phyloP scores from a whole-genome alignment of 2,113 vertebrate genomes.

The Paratilapia polleni region DNA sequence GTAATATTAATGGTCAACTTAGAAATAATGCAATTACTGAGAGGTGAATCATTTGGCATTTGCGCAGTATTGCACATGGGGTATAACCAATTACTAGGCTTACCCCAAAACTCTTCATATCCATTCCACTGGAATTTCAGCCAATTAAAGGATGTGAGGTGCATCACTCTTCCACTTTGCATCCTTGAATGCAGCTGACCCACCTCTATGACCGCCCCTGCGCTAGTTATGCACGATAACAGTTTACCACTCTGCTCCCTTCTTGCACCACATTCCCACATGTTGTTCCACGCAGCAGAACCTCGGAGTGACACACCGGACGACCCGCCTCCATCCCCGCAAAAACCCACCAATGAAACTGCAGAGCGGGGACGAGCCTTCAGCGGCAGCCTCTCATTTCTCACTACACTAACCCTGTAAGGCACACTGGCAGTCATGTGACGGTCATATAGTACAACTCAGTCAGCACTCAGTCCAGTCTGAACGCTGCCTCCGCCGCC shows the following conservation, averaged over 20 bases:
- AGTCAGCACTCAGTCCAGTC: conserved; percentile 58
- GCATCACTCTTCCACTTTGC: neutral
- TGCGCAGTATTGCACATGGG: neutral
- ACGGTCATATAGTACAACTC: conserved; percentile 79
- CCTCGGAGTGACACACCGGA: conserved; percentile 55
- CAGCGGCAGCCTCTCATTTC: conserved; percentile 82
- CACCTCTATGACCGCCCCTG: neutral
- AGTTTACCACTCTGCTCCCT: neutral
- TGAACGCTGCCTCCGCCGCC: conserved; percentile 66
- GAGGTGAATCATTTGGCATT: neutral
- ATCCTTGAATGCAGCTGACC: neutral
- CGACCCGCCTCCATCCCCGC: conserved; percentile 67
- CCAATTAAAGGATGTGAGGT: neutral
- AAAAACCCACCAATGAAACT: conserved; percentile 79
- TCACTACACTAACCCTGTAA: conserved; percentile 54
- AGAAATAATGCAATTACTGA: neutral
- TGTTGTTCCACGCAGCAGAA: conserved; percentile 52
- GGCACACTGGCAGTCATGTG: conserved; percentile 74
- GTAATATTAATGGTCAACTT: neutral
- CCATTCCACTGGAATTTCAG: neutral
- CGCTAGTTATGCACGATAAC: conserved; percentile 3
- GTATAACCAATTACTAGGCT: neutral
- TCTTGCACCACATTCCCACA: conserved; percentile 28
- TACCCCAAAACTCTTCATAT: neutral
- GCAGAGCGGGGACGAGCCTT: conserved; percentile 87